Percentiles rank a stretch among this genome's conserved stretches.
Evolutionary conservation across 2,797 vertebrate species (phyloP).

Genomic region (Onychomys torridus): DNA sequence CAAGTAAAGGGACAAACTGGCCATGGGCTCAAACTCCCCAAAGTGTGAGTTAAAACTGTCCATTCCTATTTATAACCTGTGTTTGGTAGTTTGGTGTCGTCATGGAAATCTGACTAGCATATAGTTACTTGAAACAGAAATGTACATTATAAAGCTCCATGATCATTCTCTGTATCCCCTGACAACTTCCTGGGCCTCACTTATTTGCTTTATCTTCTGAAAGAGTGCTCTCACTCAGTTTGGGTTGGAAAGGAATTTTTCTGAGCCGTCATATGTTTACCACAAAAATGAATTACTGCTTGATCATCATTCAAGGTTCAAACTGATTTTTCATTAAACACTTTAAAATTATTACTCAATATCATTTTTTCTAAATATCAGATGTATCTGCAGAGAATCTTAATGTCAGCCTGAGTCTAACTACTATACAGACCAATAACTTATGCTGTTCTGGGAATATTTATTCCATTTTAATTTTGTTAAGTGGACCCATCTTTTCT

Average conservation of each 20-base stretch:
- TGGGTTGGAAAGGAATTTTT: neutral
- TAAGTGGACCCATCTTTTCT: neutral
- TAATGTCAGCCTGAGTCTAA: neutral
- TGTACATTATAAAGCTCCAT: neutral
- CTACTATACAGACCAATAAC: neutral
- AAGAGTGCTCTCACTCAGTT: neutral
- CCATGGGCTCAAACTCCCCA: neutral
- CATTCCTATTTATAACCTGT: neutral
- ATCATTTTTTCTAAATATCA: neutral
- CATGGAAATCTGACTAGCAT: neutral
- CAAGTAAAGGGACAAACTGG: neutral
- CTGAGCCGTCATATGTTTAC: neutral
- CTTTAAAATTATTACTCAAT: slow-evolving; percentile 15
- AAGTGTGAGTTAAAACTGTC: neutral
- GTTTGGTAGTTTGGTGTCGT: neutral
- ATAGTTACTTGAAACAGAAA: neutral
- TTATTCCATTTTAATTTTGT: slow-evolving; percentile 23
- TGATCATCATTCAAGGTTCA: slow-evolving; percentile 1
- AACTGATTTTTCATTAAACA: neutral
- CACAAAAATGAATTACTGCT: neutral
- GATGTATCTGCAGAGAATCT: neutral
- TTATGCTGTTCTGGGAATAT: neutral
- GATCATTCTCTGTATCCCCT: neutral
- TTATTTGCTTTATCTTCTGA: neutral
- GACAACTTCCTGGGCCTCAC: neutral